Evolutionary conservation across 30 jellyfish, hydroid and myxozoan genomes (phyloP).

Genomic region (Hydra vulgaris): DNA sequence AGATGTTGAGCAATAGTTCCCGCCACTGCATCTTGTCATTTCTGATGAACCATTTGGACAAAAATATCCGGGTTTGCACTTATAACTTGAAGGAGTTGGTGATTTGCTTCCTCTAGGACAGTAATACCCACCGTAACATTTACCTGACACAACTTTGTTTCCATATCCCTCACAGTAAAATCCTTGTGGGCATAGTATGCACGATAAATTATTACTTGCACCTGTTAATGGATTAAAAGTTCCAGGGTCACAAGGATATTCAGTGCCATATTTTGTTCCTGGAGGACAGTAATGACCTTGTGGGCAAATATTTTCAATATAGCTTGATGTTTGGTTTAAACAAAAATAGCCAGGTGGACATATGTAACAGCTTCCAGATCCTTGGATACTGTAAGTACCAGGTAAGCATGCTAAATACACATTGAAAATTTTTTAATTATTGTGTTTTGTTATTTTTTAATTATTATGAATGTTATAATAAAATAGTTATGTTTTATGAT

Average conservation of each 20-base stretch:
- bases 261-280: constrained; percentile 64
- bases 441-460: background rate
- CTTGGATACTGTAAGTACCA: constrained; percentile 64
- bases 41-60: constrained; percentile 80
- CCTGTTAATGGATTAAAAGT: constrained; percentile 46
- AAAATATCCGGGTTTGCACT: constrained; percentile 60
- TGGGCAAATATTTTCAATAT: constrained; percentile 64
- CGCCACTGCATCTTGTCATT: constrained; percentile 68
- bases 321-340: constrained; percentile 58
- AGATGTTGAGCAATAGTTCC: constrained; percentile 51
- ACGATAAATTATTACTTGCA: constrained; percentile 43
- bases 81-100: constrained; percentile 36
- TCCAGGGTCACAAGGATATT: constrained; percentile 72
- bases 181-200: constrained; percentile 74
- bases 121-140: constrained; percentile 85
- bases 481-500: no score
- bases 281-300: constrained; percentile 82
- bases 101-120: constrained; percentile 50
- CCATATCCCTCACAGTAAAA: constrained; percentile 83
- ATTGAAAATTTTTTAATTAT: background rate
- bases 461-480: no score
- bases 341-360: constrained; percentile 94
- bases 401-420: constrained; percentile 55
- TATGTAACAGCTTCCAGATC: constrained; percentile 47
- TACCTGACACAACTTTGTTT: constrained; percentile 47